These are phyloP conservation scores for Drosophila macrospina DNA, from an alignment of 2,888 invertebrate species.

Conservation along the genomic window DNA sequence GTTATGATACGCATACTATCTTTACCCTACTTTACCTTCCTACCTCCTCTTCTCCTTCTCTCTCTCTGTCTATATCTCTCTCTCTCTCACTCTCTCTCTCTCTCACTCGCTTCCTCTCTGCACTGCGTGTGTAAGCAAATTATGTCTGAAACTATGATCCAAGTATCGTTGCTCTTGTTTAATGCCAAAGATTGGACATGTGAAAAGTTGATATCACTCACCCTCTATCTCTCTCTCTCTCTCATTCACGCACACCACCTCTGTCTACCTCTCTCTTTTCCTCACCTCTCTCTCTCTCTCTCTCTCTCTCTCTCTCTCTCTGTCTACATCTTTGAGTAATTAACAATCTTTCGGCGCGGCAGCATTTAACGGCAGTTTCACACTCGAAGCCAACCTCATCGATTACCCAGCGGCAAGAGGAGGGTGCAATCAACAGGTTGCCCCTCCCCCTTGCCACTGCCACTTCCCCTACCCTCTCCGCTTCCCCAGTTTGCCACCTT, in stretches of 20 bases:
- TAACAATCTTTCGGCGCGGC: conserved; percentile 63
- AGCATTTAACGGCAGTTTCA: conserved; percentile 64
- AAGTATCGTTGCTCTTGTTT: not conserved
- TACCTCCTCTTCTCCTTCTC: no score
- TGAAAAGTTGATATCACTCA: conserved; percentile 25
- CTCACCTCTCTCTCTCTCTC: not conserved
- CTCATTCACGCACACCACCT: not conserved
- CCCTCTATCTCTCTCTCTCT: not conserved
- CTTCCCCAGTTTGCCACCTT: conserved; percentile 1
- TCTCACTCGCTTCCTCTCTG: no score
- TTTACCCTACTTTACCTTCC: no score
- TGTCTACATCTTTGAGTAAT: conserved; percentile 43
- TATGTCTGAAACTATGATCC: not conserved
- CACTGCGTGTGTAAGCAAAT: not conserved
- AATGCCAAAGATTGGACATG: conserved; percentile 5
- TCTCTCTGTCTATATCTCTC: no score
- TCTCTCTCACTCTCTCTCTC: no score
- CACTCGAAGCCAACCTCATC: conserved; percentile 48
- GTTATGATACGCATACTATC: no score
- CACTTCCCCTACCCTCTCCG: not conserved
- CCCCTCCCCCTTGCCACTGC: not conserved
- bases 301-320: not conserved
- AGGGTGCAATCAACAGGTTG: conserved; percentile 14
- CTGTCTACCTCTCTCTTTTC: no score
- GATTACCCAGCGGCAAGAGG: conserved; percentile 44